These are phyloP conservation scores for Panthera uncia DNA, from an alignment of 2,113 vertebrate species.

Conservation along the genomic window DNA sequence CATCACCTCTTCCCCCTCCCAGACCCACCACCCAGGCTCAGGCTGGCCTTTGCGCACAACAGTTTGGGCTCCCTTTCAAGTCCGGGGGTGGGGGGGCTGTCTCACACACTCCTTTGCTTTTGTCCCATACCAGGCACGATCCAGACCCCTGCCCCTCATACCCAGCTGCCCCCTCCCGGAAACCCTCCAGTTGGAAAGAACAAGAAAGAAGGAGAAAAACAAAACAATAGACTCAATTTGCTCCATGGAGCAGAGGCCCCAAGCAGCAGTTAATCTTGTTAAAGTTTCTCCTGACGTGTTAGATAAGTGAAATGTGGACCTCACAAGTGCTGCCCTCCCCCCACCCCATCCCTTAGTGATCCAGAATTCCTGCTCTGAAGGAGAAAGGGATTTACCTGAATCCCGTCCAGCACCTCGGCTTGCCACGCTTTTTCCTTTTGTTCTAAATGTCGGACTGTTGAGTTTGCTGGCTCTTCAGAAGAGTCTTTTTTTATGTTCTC, in stretches of 20 bases:
- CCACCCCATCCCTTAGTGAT: not conserved
- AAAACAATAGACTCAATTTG: constrained; percentile 66
- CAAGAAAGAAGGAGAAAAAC: constrained; percentile 23
- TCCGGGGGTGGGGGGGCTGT: not conserved
- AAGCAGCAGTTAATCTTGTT: constrained; percentile 72
- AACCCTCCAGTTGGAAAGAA: constrained; percentile 37
- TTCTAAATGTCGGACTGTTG: not conserved
- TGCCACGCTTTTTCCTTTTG: not conserved
- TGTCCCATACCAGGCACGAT: not conserved
- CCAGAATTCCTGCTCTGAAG: not conserved
- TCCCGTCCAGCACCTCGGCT: not conserved
- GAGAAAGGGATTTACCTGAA: constrained; percentile 37
- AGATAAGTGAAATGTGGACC: constrained; percentile 60
- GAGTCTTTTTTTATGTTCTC: not conserved
- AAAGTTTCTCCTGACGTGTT: constrained; percentile 70
- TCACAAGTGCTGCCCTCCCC: constrained; percentile 7
- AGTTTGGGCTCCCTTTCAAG: not conserved
- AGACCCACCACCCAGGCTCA: constrained; percentile 2
- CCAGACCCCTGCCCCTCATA: not conserved
- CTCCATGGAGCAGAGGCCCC: constrained; percentile 34
- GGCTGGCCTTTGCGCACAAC: not conserved
- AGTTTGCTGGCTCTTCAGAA: not conserved
- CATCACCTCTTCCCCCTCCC: not conserved
- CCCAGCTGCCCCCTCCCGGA: not conserved
- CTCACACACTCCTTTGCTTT: constrained; percentile 16